phyloP scores from a whole-genome alignment of 2,797 vertebrate genomes.

The Mallotus villosus region DNA sequence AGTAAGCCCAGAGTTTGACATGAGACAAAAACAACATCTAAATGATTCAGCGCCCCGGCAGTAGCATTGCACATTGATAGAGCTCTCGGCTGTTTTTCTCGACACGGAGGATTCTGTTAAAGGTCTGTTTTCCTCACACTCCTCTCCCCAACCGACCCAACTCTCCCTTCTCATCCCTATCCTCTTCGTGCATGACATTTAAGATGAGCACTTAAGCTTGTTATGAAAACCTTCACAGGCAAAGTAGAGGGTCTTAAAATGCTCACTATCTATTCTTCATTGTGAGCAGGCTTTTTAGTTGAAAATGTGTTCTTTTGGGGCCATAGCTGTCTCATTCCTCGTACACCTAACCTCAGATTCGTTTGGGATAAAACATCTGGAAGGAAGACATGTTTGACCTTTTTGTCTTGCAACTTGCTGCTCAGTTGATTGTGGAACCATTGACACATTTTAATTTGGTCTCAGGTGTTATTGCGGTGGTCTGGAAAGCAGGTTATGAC shows the following conservation, averaged over 20 bases:
- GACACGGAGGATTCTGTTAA: conserved; percentile 7
- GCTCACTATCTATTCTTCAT: too few relatives aligned
- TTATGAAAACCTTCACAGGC: conserved; percentile 14
- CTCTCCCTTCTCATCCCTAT: background rate
- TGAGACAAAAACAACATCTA: conserved; percentile 33
- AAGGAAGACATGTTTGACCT: too few relatives aligned
- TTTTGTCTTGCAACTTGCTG: too few relatives aligned
- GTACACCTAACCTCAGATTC: background rate
- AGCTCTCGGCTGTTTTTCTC: conserved; percentile 17
- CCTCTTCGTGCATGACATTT: conserved; percentile 35
- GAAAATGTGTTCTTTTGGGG: too few relatives aligned
- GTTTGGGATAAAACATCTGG: too few relatives aligned
- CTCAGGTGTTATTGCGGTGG: too few relatives aligned
- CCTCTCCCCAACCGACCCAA: background rate
- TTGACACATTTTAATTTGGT: too few relatives aligned
- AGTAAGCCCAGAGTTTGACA: conserved; percentile 36
- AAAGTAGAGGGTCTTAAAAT: background rate
- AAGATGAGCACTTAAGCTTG: conserved; percentile 18
- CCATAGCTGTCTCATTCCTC: background rate
- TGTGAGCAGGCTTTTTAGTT: too few relatives aligned
- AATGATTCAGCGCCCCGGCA: conserved; percentile 40
- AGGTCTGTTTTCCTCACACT: conserved; percentile 3
- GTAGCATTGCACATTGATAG: conserved; percentile 13
- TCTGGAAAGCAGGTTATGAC: too few relatives aligned
- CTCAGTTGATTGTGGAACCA: too few relatives aligned